A percentile compares a stretch with the other conserved stretches of the same genome.
Evolutionary conservation across 2,113 vertebrate species (phyloP).

Genomic region (Neolamprologus tretocephalus): DNA sequence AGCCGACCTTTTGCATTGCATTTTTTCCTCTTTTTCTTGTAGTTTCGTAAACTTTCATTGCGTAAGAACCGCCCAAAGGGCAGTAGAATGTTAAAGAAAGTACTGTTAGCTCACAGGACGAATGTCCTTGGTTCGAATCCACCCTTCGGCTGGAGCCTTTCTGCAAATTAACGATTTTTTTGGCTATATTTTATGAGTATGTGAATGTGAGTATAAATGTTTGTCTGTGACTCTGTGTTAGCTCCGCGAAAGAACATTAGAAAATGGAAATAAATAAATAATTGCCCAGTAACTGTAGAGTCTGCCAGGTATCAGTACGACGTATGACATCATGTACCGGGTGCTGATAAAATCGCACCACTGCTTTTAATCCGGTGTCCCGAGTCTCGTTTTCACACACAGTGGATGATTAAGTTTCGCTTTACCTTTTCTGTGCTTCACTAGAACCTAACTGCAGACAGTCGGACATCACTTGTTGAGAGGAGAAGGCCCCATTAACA

Average conservation of each 20-base stretch:
- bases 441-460: neutral
- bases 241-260: slow-evolving; percentile 20
- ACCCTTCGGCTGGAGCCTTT: neutral
- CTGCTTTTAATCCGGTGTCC: slow-evolving; percentile 51
- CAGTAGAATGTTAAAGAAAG: neutral
- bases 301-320: slow-evolving; percentile 52
- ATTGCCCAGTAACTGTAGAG: slow-evolving; percentile 59
- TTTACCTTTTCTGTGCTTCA: neutral
- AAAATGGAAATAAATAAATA: slow-evolving; percentile 68
- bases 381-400: slow-evolving; percentile 17
- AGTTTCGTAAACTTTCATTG: neutral
- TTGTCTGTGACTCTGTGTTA: neutral
- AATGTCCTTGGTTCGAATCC: neutral
- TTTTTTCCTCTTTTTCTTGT: rapidly evolving
- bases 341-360: slow-evolving; percentile 31
- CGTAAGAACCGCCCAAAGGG: neutral
- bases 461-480: neutral
- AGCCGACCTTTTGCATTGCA: neutral
- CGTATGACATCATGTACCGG: slow-evolving; percentile 55
- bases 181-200: neutral
- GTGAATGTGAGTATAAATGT: neutral
- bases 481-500: neutral
- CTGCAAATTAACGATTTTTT: neutral
- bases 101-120: neutral
- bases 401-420: slow-evolving; percentile 35